phyloP scores from a whole-genome alignment of 1,140 invertebrate genomes.

The Agraylea sexmaculata region DNA sequence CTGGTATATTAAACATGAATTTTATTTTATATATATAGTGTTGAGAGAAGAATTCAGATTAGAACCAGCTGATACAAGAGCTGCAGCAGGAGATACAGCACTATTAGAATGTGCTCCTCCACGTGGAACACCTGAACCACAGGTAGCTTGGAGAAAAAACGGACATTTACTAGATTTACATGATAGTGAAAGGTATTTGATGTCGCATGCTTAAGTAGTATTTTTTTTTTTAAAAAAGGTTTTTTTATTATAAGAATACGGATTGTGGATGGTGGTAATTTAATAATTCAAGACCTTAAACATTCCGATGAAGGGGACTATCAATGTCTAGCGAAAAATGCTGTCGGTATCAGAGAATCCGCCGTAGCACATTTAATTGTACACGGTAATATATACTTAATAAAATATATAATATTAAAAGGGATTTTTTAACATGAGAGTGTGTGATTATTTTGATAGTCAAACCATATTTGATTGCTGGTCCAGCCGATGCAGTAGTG shows the following conservation, averaged over 20 bases:
- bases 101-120: constrained; percentile 77
- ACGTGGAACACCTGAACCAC: constrained; percentile 71
- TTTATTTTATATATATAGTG: constrained; percentile 42
- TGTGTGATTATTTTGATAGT: too few species aligned
- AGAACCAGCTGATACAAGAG: constrained; percentile 61
- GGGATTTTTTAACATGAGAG: too few species aligned
- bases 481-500: constrained; percentile 62
- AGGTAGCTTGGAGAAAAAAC: constrained; percentile 72
- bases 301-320: constrained; percentile 74
- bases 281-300: constrained; percentile 69
- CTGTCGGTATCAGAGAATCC: constrained; percentile 69
- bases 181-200: constrained; percentile 34
- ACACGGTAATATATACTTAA: constrained; percentile 64
- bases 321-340: constrained; percentile 75
- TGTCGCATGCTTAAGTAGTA: too few species aligned
- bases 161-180: constrained; percentile 60
- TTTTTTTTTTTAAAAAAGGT: not conserved
- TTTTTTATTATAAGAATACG: constrained; percentile 47
- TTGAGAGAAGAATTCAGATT: constrained; percentile 74
- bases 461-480: constrained; percentile 68
- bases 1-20: constrained; percentile 16
- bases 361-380: constrained; percentile 62
- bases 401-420: too few species aligned
- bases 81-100: constrained; percentile 70
- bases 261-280: constrained; percentile 66